Evolutionary conservation across 1,140 invertebrate species (phyloP).

Genomic region (Heliconius himera): DNA sequence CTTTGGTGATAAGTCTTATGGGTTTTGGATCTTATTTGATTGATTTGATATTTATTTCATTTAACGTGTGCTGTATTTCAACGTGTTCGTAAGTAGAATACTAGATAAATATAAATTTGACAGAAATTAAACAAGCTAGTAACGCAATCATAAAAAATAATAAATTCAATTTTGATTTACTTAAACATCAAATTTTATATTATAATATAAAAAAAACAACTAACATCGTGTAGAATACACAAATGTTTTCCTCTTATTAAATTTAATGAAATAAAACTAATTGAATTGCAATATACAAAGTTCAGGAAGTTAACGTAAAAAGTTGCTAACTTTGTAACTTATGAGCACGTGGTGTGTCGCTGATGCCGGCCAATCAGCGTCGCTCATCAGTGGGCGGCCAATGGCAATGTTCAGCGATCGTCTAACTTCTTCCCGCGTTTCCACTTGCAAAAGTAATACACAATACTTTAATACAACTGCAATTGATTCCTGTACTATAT

Average conservation of each 20-base stretch:
- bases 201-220: neutral
- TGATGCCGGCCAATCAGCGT: constrained; percentile 72
- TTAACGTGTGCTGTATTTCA: neutral
- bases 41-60: neutral
- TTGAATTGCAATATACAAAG: neutral
- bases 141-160: neutral
- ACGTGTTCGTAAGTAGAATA: constrained; percentile 17
- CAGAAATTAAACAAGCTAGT: neutral
- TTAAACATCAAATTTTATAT: too few relatives aligned
- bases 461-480: neutral
- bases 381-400: constrained; percentile 76
- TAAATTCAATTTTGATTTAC: too few relatives aligned
- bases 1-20: neutral
- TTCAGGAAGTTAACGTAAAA: constrained; percentile 30
- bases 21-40: neutral
- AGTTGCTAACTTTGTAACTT: constrained; percentile 64
- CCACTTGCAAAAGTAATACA: neutral
- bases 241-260: too few relatives aligned
- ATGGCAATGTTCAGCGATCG: constrained; percentile 45
- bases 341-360: constrained; percentile 76
- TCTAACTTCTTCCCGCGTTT: constrained; percentile 33
- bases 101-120: neutral
- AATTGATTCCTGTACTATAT: neutral
- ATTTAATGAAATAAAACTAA: too few relatives aligned
- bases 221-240: too few relatives aligned